Percentiles rank a stretch among this genome's conserved stretches.
phyloP scores from a whole-genome alignment of 2,888 invertebrate species.

The Pollenia amentaria region DNA sequence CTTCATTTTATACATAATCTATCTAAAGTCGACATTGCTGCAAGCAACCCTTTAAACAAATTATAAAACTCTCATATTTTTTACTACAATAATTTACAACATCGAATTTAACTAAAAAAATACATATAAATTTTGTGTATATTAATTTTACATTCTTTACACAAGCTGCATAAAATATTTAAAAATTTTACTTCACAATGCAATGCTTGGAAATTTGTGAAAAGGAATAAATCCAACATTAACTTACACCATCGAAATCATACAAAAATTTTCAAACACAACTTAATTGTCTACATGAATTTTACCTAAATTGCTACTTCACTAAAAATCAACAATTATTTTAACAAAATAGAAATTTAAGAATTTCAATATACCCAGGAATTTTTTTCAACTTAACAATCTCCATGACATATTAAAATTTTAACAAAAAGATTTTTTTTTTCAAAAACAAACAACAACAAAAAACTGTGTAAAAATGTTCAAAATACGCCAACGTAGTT shows the following conservation, averaged over 20 bases:
- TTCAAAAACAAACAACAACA: background rate
- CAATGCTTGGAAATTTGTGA: background rate
- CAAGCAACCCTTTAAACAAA: background rate
- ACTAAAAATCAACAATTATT: background rate
- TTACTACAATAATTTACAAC: slow-evolving; percentile 57
- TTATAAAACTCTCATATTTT: slow-evolving; percentile 1
- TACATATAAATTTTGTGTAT: background rate
- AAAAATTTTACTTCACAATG: slow-evolving; percentile 15
- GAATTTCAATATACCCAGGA: background rate
- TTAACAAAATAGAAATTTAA: background rate
- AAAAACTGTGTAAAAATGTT: slow-evolving; percentile 63
- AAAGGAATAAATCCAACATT: background rate
- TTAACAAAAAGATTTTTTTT: background rate
- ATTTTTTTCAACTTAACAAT: background rate
- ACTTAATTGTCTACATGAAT: slow-evolving; percentile 29
- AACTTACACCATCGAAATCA: slow-evolving; percentile 46
- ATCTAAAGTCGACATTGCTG: slow-evolving; percentile 36
- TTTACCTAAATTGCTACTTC: slow-evolving; percentile 20
- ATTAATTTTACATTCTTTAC: background rate
- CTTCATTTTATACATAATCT: slow-evolving; percentile 28
- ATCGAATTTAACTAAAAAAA: slow-evolving; percentile 40
- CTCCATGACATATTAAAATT: slow-evolving; percentile 5
- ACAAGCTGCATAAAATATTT: background rate
- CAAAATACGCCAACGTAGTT: slow-evolving; percentile 85
- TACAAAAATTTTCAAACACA: slow-evolving; percentile 4